Evolutionary conservation across 2,797 vertebrate species (phyloP), one percentile per base, ranked within the genome.

Genomic region (Sebastes baramenuke): DNA sequence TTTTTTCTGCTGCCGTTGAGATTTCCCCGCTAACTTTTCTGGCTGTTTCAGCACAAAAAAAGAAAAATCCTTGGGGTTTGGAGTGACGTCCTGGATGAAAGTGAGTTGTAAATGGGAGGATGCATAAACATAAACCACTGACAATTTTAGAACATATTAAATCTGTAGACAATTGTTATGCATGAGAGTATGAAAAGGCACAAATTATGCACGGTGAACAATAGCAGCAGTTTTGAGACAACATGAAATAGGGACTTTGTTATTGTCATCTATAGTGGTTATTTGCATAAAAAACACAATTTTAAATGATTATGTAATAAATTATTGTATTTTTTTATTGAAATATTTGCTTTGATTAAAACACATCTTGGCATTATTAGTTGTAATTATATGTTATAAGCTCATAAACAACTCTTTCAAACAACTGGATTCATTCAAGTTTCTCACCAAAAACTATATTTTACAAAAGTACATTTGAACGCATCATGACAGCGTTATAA

Each of bases 21-120:
- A 85, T 74, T 85, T 80, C 55, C 12, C 14, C 11, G 58, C 61
- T 75, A 85, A 85, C 70, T 84, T 91, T 90, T 85, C n/a, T 38
- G 67, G 58, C 77, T 79, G 85, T 80, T 87, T 90, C 80, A 87
- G 82, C 72, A 86, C 30, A 58, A 62, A n/a, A 25, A 12, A 68
- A 52, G 20, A 52, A n/a, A 54, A 72, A 66, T 60, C 73, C 60
- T 72, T 38, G 3, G 55, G 68, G 72, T 85, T 64, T 68, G 36
- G 49, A 67, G 61, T 72, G 71, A 79, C 73, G 66, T 72, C 84
- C 38, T 58, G 16, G 65, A 76, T 86, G 73, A 86, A 74, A 79
- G 77, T 83, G 70, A 83, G 64, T 42, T 75, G 67, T 72, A 84
- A 80, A 83, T 60, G 8, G n/a, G 56, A 60, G 24, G 25, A 6